A percentile compares a stretch with the other conserved stretches of the same genome.
These are phyloP conservation scores for Osmoderma eremita DNA, from an alignment of 2,888 invertebrate species.

Conservation along the genomic window DNA sequence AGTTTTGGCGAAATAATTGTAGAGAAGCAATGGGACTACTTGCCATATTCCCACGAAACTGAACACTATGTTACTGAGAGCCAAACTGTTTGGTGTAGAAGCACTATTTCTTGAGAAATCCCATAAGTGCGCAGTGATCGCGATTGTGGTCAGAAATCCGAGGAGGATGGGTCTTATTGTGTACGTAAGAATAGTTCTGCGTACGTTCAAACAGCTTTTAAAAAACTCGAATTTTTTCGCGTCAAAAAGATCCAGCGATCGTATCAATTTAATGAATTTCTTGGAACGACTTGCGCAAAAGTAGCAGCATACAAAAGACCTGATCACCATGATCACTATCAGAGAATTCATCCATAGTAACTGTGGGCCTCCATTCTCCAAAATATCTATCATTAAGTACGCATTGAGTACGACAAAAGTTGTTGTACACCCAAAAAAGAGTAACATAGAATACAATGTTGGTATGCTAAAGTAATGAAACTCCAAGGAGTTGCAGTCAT, in stretches of 20 bases:
- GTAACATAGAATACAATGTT: slow-evolving; percentile 14
- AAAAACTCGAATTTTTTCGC: slow-evolving; percentile 37
- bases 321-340: slow-evolving; percentile 40
- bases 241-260: slow-evolving; percentile 48
- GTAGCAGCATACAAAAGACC: slow-evolving; percentile 45
- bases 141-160: background rate
- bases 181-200: background rate
- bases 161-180: background rate
- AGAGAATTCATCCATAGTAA: slow-evolving; percentile 31
- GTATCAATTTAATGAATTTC: slow-evolving; percentile 48
- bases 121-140: background rate
- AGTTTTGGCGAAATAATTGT: slow-evolving; percentile 48
- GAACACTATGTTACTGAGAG: slow-evolving; percentile 40
- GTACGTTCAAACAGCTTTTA: background rate
- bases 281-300: slow-evolving; percentile 43
- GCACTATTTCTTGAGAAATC: background rate
- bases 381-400: background rate
- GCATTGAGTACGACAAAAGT: background rate
- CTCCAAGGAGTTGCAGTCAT: slow-evolving; percentile 22
- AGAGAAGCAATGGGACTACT: slow-evolving; percentile 49
- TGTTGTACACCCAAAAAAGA: background rate
- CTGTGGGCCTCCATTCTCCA: background rate
- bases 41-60: slow-evolving; percentile 51
- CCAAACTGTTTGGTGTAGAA: background rate
- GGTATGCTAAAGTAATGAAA: slow-evolving; percentile 25